Percentiles rank a stretch among this genome's conserved stretches.
phyloP scores from a whole-genome alignment of 1,140 invertebrate genomes.

The Goniozus legneri region DNA sequence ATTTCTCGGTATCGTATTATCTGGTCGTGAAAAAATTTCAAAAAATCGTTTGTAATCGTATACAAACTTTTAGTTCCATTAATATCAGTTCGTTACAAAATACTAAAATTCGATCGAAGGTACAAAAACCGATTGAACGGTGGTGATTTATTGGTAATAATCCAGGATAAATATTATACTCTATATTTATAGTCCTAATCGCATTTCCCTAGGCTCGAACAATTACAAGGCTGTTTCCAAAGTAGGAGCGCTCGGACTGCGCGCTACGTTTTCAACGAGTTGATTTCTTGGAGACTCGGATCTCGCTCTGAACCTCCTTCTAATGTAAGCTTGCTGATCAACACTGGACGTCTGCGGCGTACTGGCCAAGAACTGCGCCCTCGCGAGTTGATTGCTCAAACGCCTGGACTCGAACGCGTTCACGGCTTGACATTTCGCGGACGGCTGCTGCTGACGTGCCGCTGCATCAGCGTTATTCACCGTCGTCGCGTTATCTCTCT shows the following conservation, averaged over 20 bases:
- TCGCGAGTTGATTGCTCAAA: slow-evolving; percentile 45
- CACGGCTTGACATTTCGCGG: slow-evolving; percentile 10
- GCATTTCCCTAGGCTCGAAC: no score
- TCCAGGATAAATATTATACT: no score
- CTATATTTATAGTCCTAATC: no score
- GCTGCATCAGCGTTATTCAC: neutral
- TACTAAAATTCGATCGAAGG: no score
- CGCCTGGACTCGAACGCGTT: slow-evolving; percentile 39
- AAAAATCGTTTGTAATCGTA: no score
- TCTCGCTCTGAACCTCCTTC: slow-evolving; percentile 41
- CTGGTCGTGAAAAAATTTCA: no score
- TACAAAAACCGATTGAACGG: no score
- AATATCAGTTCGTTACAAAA: no score
- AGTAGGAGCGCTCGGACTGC: slow-evolving; percentile 46
- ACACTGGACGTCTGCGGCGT: slow-evolving; percentile 16
- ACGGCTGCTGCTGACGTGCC: neutral
- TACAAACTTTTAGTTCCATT: no score
- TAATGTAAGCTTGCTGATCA: slow-evolving; percentile 26
- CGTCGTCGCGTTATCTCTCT: no score
- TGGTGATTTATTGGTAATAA: no score
- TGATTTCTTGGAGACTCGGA: slow-evolving; percentile 45
- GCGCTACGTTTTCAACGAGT: slow-evolving; percentile 35
- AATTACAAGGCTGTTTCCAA: slow-evolving; percentile 49
- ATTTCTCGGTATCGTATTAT: no score
- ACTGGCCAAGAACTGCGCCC: slow-evolving; percentile 44